Evolutionary conservation across 2,797 vertebrate species (phyloP), one percentile per base, ranked within the genome.

Genomic region (Podargus strigoides): DNA sequence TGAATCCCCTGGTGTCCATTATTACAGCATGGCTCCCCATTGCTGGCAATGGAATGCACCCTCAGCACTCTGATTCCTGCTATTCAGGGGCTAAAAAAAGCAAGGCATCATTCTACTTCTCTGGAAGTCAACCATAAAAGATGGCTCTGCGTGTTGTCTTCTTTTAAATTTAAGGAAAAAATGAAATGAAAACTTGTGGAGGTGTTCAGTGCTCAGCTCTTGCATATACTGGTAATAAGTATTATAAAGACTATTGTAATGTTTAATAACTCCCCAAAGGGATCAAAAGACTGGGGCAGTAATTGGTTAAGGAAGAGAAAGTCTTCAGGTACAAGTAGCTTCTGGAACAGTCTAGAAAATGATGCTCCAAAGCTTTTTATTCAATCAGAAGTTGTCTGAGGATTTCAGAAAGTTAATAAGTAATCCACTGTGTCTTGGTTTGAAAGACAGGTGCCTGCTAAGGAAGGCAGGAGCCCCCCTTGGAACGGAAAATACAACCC

Each of bases 131-230:
- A 85, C 81, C 79, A 66, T 62, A 76, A 66, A 88, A 92, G 78
- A 75, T 75, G 87, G 86, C 87, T 96, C 87, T 84, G 68, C 55
- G 68, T 59, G 42, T 42, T 91, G 92, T 93, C 88, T 55, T 70
- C 14, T 52, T 32, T 66, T 87, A 44, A 86, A 89, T 91, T 67
- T 87, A 34, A 59, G 75, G 94, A 88, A 90, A 96, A 80, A 89
- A 83, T 87, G 59, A 94, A 92, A 52, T 95, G 96, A 96, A 97
- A 96, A 94, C 86, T 90, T 89, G 83, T 72, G 73, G 86, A 91
- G 95, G 95, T 95, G 90, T 97, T 97, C 96, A 97, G 97, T 97
- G 97, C 96, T 97, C 91, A 88, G 95, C 95, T 97, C 96, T 96
- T 96, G 96, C 96, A 94, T 96, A 97, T 92, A 90, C 95, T 95